These are phyloP conservation scores for Aplochiton taeniatus DNA, from an alignment of 2,797 vertebrate genomes.

Conservation along the genomic window DNA sequence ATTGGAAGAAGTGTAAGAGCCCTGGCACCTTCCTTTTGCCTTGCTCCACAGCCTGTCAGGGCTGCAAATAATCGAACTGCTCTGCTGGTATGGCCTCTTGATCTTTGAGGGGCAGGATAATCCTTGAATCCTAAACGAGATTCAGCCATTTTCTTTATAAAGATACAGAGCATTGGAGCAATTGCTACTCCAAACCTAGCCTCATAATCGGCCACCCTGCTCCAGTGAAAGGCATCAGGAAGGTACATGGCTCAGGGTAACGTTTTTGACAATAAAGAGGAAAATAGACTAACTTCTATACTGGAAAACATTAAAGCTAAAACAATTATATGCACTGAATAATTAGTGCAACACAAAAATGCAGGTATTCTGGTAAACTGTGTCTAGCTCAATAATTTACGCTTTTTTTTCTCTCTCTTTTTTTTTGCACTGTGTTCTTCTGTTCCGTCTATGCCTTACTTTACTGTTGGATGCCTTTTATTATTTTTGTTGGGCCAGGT, in stretches of 20 bases:
- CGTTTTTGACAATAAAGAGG: conserved; percentile 58
- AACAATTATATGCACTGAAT: background rate
- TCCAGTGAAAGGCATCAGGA: conserved; percentile 58
- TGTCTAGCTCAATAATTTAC: too few relatives aligned
- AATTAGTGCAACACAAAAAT: too few relatives aligned
- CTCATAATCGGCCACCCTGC: conserved; percentile 54
- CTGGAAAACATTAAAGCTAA: conserved; percentile 54
- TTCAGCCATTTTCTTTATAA: conserved; percentile 45
- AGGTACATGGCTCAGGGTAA: conserved; percentile 61
- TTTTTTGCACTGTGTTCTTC: too few relatives aligned
- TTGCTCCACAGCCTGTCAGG: conserved; percentile 59
- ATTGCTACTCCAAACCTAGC: conserved; percentile 40
- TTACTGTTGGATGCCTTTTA: too few relatives aligned
- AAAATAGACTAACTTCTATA: conserved; percentile 71
- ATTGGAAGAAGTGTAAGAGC: conserved; percentile 56
- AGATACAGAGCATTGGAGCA: conserved; percentile 44
- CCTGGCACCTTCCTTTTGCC: conserved; percentile 64
- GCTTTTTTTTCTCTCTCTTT: too few relatives aligned
- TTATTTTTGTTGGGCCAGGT: too few relatives aligned
- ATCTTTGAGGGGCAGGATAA: conserved; percentile 44
- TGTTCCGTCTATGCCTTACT: too few relatives aligned
- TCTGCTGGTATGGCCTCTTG: conserved; percentile 49
- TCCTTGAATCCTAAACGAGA: conserved; percentile 52
- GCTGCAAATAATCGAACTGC: conserved; percentile 53
- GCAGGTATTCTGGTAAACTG: too few relatives aligned